Percentiles rank a stretch among this genome's conserved stretches.
These are phyloP conservation scores for Lutjanus erythropterus DNA, from an alignment of 2,113 vertebrate genomes.

Conservation along the genomic window DNA sequence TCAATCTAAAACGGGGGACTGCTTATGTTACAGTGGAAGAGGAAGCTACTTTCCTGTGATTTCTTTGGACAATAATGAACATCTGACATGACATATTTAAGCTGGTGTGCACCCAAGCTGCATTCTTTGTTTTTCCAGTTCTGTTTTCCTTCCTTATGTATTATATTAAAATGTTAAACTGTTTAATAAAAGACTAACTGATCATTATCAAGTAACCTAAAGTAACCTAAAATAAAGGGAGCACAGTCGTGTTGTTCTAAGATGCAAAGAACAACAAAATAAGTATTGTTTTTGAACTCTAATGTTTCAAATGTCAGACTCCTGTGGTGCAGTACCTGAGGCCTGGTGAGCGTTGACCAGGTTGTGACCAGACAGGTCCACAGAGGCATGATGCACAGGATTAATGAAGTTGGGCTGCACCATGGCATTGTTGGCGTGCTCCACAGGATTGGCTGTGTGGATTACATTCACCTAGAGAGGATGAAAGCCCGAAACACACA, in stretches of 20 bases:
- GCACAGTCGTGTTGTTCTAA: neutral
- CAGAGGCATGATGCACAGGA: slow-evolving; percentile 92
- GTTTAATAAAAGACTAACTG: too few relatives aligned
- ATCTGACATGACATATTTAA: too few relatives aligned
- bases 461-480: slow-evolving; percentile 93
- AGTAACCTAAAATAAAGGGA: neutral
- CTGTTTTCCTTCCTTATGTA: too few relatives aligned
- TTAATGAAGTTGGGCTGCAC: slow-evolving; percentile 95
- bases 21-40: too few relatives aligned
- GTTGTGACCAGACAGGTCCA: slow-evolving; percentile 97
- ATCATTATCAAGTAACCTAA: too few relatives aligned
- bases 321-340: slow-evolving; percentile 86
- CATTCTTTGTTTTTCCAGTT: too few relatives aligned
- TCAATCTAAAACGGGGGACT: too few relatives aligned
- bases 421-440: slow-evolving; percentile 92
- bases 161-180: too few relatives aligned
- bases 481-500: neutral
- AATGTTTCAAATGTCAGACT: neutral
- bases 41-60: too few relatives aligned
- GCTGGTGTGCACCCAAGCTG: too few relatives aligned
- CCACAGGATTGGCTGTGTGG: slow-evolving; percentile 92
- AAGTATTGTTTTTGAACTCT: neutral
- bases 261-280: neutral
- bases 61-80: too few relatives aligned
- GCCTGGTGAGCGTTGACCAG: slow-evolving; percentile 92